Base-by-base conservation (phyloP, 2,113 vertebrate genomes). In the Apaloderma vittatum region DNA sequence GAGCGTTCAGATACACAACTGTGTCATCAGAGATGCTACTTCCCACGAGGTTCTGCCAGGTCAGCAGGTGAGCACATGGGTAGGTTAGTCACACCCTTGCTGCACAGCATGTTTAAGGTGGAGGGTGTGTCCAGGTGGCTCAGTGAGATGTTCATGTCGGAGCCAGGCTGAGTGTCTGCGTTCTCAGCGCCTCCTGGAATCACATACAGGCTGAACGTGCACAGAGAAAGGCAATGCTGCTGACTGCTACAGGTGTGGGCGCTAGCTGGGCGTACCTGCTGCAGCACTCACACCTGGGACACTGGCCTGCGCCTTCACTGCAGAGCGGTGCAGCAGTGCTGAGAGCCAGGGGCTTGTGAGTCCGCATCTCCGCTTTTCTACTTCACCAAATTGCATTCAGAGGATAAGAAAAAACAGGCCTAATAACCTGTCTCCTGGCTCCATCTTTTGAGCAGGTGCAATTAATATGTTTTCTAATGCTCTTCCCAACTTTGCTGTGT, bases 141-240 rank as follows among this genome's bases (percentile, higher is more conserved):
- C 54, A 27, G n/a, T 6, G 62, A 36, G 30, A 4, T 14, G 72
- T 67, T 63, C 1, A 1, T 36, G 40, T 45, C 9, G 4, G 17
- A 55, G 58, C 52, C 16, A 32, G 54, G 58, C 78, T 80, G 37
- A 18, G 45, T 7, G 3, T 23, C 40, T 29, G 48, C n/a, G 17
- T 27, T 52, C n/a, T 12, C 1, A 19, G 7, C 45, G 73, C 34
- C 40, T 63, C 43, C n/a, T 72, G 62, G 37, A 67, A 86, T 24
- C 2, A 3, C n/a, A 19, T 11, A 14, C 0, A 2, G 34, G 12
- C 34, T 48, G 45, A 32, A 46, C 5, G 0, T 7, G 7, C 0
- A 3, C 32, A 43, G 24, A 15, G 15, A 32, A 36, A 0, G 11
- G 22, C 8, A 21, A 16, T n/a, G 48, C 55, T 81, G 54, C 18